Base-by-base conservation (phyloP, 2,888 invertebrate genomes). In the Poecilobothrus nobilitatus region DNA sequence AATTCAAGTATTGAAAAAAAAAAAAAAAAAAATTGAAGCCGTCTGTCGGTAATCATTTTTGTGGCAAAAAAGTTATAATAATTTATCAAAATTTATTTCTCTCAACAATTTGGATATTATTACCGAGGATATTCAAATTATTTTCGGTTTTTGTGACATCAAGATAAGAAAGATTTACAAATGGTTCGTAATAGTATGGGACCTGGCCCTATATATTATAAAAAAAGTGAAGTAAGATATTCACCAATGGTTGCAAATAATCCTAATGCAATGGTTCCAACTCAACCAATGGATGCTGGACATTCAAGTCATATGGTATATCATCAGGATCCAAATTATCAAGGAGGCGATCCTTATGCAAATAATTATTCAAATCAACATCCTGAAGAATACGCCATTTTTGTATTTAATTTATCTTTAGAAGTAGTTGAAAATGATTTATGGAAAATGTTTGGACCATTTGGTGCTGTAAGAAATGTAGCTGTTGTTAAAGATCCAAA, bases 121-220 rank as follows among this genome's bases (percentile, higher is more conserved):
- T 53, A 53, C 53, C 53, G 53, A 53, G 53, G 53, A 53, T 53
- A 53, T 53, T 18, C 53, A 18, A 53, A 53, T 53, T 53, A 53
- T 53, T 53, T 53, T 53, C 53, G 53, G 53, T 53, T 53, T 53
- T 18, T 53, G 53, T 53, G 53, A 53, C 53, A 53, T 53, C 53
- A 53, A 53, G 53, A 53, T 53, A 53, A 53, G 15, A 53, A 41
- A 53, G 15, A 53, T 53, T 53, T n/a, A 53, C 53, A 53, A 53
- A 53, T 53, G 53, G 53, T 53, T 53, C 53, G 53, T 53, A 53
- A 53, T 53, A 53, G 53, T 18, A 53, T 53, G 53, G 53, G 53
- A 53, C 53, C 53, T 53, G 53, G 53, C 53, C 53, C 53, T 53
- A 53, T 53, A 53, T 53, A 53, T 53, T 53, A 53, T 53, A 53